Evolutionary conservation across 1,140 invertebrate species (phyloP).

Genomic region (Holotrichia oblita): DNA sequence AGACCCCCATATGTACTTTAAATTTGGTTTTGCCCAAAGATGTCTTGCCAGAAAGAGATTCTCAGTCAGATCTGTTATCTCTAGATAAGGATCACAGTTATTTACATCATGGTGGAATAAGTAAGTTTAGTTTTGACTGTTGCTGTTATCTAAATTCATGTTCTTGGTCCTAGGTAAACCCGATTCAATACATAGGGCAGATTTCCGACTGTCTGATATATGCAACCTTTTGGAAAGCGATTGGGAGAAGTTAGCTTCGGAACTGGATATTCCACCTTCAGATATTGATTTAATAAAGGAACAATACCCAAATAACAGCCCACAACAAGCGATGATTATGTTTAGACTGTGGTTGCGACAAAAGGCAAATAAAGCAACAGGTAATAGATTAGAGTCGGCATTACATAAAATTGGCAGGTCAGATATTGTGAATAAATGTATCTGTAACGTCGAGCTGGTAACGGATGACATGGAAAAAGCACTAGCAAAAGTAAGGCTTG

Average conservation of each 20-base stretch:
- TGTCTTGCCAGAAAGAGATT: constrained; percentile 74
- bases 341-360: constrained; percentile 72
- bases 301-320: constrained; percentile 74
- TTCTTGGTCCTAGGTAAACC: constrained; percentile 60
- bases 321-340: constrained; percentile 82
- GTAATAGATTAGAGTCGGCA: constrained; percentile 79
- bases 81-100: constrained; percentile 74
- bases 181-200: constrained; percentile 77
- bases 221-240: constrained; percentile 79
- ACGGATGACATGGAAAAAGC: constrained; percentile 83
- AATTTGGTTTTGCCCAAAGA: constrained; percentile 86
- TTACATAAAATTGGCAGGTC: constrained; percentile 77
- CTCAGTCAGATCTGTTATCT: constrained; percentile 76
- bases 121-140: constrained; percentile 57
- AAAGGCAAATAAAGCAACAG: constrained; percentile 72
- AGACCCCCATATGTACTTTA: constrained; percentile 90
- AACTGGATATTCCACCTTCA: constrained; percentile 73
- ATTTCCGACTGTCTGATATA: constrained; percentile 81
- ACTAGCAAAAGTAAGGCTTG: constrained; percentile 77
- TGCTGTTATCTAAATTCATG: background rate
- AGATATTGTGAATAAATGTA: constrained; percentile 84
- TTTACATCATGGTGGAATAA: constrained; percentile 66
- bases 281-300: constrained; percentile 78
- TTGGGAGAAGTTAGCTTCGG: constrained; percentile 77
- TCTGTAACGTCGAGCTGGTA: constrained; percentile 81